Base-by-base conservation (phyloP, 2,797 vertebrate species). In the Phyllotis vaccarum region DNA sequence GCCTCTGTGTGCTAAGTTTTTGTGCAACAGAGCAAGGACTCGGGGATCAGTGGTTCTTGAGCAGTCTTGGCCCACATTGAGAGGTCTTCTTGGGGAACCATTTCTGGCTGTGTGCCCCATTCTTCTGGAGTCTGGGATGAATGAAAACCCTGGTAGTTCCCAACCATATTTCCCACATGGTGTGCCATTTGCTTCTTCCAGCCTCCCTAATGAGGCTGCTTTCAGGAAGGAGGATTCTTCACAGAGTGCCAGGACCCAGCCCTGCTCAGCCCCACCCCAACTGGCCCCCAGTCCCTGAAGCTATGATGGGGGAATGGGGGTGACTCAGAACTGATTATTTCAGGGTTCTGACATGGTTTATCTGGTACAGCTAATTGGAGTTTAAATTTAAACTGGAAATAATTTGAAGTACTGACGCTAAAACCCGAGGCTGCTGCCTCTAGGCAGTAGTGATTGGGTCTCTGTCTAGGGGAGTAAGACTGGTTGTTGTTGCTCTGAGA, bases 341-440 rank as follows among this genome's bases (percentile, higher is more conserved):
- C 43, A 81, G 75, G 92, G 60, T 37, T 27, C 52, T 96, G 95
- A 97, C 96, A 95, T 92, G 78, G 0, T 96, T 97, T 97, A 96
- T 58, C 83, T 93, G 94, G 92, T 49, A 75, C 74, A 89, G 94
- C 89, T 96, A 97, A 97, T 98, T 97, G 91, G 68, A 96, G 43
- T 96, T 97, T 96, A 97, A 97, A 95, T 97, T 97, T 93, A 96
- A 97, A 96, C 90, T 89, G 89, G 85, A 96, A 94, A 92, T 95
- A 82, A 88, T 88, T 90, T 94, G 92, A 94, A 92, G 60, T 80
- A 75, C 83, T 89, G 95, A 82, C 72, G 93, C 91, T 93, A 85
- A 93, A 95, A 66, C 68, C 64, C 24, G 49, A 96, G 74, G 80
- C 29, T 95, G 19, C 24, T n/a, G 11, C 19, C 81, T 37, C 21